Percentiles rank a stretch among this genome's conserved stretches.
Evolutionary conservation across 2,888 invertebrate genomes (phyloP).

Genomic region (Dryococelus australis): DNA sequence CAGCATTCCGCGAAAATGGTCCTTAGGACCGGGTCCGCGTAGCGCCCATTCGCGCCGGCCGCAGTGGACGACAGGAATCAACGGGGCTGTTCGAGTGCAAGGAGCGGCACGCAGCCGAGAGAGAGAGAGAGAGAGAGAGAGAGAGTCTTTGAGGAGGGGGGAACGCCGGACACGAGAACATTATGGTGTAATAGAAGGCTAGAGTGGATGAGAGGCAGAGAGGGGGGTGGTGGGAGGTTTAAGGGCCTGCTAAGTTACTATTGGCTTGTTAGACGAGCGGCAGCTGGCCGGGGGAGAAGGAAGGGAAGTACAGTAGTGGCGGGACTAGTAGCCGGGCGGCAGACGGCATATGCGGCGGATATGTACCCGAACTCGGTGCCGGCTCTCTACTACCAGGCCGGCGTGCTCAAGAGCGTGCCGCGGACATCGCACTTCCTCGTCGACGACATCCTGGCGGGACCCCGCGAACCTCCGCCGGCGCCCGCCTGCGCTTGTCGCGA

Average conservation of each 20-base stretch:
- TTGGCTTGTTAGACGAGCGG: slow-evolving; percentile 42
- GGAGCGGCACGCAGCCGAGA: slow-evolving; percentile 23
- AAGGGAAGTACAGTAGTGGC: slow-evolving; percentile 29
- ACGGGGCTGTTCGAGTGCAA: neutral
- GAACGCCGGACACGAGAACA: neutral
- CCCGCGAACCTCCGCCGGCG: slow-evolving; percentile 30
- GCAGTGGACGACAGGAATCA: neutral
- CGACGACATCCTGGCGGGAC: slow-evolving; percentile 28
- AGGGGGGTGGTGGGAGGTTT: slow-evolving; percentile 31
- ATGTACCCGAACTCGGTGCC: neutral
- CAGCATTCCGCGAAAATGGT: slow-evolving; percentile 38
- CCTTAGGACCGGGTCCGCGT: slow-evolving; percentile 32
- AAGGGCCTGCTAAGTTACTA: slow-evolving; percentile 42
- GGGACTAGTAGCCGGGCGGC: neutral
- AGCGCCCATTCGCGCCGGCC: neutral
- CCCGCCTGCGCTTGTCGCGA: slow-evolving; percentile 36
- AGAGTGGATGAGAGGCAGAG: too few relatives aligned
- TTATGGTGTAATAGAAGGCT: neutral
- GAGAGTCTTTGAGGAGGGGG: too few relatives aligned
- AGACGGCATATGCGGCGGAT: neutral
- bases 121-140: too few relatives aligned
- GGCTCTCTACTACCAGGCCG: neutral
- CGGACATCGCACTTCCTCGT: neutral
- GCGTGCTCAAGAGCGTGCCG: neutral
- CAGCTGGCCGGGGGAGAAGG: slow-evolving; percentile 3